Conservation (phyloP, 2,797 vertebrate species). For the Myotis findleyi region DNA sequence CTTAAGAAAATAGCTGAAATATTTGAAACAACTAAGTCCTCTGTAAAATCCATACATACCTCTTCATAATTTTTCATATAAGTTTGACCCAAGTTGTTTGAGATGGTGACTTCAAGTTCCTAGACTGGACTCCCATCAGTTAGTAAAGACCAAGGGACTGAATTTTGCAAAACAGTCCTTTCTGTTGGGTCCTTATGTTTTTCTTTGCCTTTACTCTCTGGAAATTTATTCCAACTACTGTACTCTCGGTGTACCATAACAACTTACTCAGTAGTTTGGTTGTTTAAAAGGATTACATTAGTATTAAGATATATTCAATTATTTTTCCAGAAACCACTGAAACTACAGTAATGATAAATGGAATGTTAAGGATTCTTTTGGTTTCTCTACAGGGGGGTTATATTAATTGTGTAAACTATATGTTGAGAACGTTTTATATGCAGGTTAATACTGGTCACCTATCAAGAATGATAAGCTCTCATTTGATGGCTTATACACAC, state of each 20-base stretch:
- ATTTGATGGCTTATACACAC: neutral
- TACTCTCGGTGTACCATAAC: neutral
- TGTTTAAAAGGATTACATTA: constrained; percentile 40
- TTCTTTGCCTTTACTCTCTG: constrained; percentile 1
- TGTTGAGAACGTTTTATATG: neutral
- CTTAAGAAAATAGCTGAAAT: neutral
- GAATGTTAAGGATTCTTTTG: constrained; percentile 27
- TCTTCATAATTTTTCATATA: neutral
- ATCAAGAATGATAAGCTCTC: neutral
- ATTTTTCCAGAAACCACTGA: constrained; percentile 40
- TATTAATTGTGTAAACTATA: neutral
- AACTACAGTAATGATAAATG: constrained; percentile 33
- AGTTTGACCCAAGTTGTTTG: neutral
- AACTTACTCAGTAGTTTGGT: neutral
- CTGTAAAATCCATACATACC: neutral
- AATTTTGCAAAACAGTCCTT: constrained; percentile 36
- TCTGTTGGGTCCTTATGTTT: constrained; percentile 25
- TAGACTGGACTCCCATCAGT: neutral
- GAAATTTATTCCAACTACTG: neutral
- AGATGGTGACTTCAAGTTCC: neutral
- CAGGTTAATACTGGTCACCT: neutral
- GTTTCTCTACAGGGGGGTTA: constrained; percentile 12
- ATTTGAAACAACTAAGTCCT: neutral
- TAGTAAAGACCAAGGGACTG: neutral
- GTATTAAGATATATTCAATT: constrained; percentile 15